phyloP scores from a whole-genome alignment of 2,888 invertebrate species.

The Oasisia sp. region DNA sequence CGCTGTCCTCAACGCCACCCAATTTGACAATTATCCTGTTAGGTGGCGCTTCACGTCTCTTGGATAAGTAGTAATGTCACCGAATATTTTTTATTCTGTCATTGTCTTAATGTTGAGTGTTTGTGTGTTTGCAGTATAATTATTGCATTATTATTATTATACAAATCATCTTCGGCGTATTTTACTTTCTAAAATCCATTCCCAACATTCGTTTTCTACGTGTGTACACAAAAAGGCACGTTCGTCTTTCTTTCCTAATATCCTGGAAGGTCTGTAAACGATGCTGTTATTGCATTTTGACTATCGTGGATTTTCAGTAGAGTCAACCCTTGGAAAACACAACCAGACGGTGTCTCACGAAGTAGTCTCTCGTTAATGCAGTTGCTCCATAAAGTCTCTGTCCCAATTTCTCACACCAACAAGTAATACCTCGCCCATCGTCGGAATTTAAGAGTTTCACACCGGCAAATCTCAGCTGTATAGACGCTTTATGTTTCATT shows the following conservation, averaged over 20 bases:
- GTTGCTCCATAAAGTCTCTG: not conserved
- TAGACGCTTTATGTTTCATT: not conserved
- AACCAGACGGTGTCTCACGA: not conserved
- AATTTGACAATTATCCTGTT: not conserved
- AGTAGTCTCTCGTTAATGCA: not conserved
- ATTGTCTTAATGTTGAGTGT: not conserved
- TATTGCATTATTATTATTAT: not conserved
- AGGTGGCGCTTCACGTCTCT: not conserved
- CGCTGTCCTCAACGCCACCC: not conserved
- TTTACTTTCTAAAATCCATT: not conserved
- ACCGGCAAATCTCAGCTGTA: not conserved
- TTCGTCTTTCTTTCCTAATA: not conserved
- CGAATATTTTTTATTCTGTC: not conserved
- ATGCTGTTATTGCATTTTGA: not conserved
- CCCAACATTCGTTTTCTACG: not conserved
- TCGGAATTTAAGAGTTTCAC: not conserved
- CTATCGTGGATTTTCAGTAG: not conserved
- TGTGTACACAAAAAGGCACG: not conserved
- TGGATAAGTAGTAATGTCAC: not conserved
- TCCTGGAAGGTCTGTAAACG: not conserved
- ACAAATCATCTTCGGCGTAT: not conserved
- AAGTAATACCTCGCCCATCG: not conserved
- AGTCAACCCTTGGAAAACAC: not conserved
- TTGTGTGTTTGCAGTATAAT: not conserved
- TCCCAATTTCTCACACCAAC: not conserved